Conservation (phyloP, 1,140 invertebrate species). For the Panagrolaimus sp. region DNA sequence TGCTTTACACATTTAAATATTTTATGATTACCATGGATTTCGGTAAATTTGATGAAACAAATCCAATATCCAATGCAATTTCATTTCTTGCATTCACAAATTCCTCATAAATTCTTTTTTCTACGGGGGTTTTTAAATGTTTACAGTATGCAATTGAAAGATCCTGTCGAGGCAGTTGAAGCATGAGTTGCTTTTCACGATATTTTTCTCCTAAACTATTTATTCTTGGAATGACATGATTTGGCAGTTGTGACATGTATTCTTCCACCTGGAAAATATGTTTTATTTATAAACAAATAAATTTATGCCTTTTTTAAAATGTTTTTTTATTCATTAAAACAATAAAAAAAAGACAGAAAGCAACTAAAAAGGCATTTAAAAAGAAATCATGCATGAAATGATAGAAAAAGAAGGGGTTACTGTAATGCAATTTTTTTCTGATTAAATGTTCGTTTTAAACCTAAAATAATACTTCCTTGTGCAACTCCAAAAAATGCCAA, state of each 20-base stretch:
- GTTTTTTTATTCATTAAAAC: neutral
- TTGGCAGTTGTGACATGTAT: constrained; percentile 72
- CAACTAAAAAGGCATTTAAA: no score
- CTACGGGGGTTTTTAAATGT: constrained; percentile 67
- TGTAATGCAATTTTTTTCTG: no score
- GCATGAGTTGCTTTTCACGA: constrained; percentile 75
- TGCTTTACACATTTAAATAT: neutral
- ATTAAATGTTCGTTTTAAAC: no score
- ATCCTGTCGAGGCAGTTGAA: constrained; percentile 83
- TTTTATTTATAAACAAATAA: neutral
- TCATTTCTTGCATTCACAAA: constrained; percentile 85
- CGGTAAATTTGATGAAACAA: constrained; percentile 61
- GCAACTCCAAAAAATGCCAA: no score
- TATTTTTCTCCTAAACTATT: constrained; percentile 73
- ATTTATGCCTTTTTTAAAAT: neutral
- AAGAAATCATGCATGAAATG: no score
- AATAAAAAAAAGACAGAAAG: neutral
- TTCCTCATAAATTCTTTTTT: constrained; percentile 64
- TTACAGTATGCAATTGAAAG: constrained; percentile 79
- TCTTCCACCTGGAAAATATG: constrained; percentile 64
- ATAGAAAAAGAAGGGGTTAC: no score
- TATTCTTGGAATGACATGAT: constrained; percentile 71
- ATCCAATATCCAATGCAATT: constrained; percentile 86
- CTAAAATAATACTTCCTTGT: no score
- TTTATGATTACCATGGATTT: constrained; percentile 62